phyloP scores from a whole-genome alignment of 2,797 vertebrate species.

The Scomberomorus guttatus region DNA sequence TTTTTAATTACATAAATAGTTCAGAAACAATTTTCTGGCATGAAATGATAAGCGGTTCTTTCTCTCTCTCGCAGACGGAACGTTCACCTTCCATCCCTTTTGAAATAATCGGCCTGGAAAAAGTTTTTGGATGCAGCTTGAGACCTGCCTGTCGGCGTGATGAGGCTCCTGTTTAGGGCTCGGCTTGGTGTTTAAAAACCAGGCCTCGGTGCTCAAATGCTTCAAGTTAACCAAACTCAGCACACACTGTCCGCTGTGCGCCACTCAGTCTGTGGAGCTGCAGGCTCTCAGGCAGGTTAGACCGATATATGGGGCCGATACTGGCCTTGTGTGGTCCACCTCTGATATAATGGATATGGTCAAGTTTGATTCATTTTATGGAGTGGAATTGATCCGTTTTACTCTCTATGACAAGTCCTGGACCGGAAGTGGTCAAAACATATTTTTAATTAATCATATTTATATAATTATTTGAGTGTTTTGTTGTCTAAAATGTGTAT shows the following conservation, averaged over 20 bases:
- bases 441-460: background rate
- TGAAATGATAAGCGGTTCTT: constrained; percentile 76
- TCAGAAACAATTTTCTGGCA: constrained; percentile 83
- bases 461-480: background rate
- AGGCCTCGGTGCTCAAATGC: constrained; percentile 46
- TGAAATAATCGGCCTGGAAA: constrained; percentile 66
- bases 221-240: constrained; percentile 53
- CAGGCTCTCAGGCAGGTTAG: constrained; percentile 32
- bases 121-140: constrained; percentile 68
- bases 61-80: constrained; percentile 57
- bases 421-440: constrained; percentile 13
- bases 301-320: constrained; percentile 33
- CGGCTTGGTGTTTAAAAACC: background rate
- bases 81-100: constrained; percentile 74
- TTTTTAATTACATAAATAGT: constrained; percentile 98
- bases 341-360: constrained; percentile 4
- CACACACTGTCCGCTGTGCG: constrained; percentile 42
- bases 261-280: constrained; percentile 38
- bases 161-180: constrained; percentile 39
- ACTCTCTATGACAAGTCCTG: background rate
- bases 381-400: constrained; percentile 12
- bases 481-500: background rate
- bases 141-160: constrained; percentile 45
- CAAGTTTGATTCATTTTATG: constrained; percentile 1
- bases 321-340: constrained; percentile 40